Conservation (phyloP, 2,888 invertebrate species). For the Andrena camellia region DNA sequence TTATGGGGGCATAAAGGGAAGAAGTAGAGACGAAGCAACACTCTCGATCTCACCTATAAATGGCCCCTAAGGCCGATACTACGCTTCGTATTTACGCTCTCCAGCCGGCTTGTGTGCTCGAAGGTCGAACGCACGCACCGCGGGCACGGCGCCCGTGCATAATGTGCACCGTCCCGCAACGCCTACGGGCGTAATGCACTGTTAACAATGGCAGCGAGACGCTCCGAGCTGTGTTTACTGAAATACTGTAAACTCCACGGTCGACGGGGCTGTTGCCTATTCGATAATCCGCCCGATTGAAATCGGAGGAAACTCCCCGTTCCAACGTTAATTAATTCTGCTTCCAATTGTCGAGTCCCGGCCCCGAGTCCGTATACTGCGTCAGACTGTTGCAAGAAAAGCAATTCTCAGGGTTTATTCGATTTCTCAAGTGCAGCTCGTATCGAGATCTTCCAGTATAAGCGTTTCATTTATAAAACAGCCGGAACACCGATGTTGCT, state of each 20-base stretch:
- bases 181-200: slow-evolving; percentile 25
- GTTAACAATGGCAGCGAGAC: slow-evolving; percentile 33
- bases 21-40: slow-evolving; percentile 42
- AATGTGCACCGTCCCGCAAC: slow-evolving; percentile 17
- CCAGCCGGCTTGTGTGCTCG: background rate
- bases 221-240: slow-evolving; percentile 45
- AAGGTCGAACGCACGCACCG: slow-evolving; percentile 34
- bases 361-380: background rate
- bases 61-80: slow-evolving; percentile 34
- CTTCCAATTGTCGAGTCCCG: background rate
- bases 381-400: background rate
- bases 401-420: slow-evolving; percentile 52
- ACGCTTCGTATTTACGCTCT: slow-evolving; percentile 41
- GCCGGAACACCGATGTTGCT: slow-evolving; percentile 26
- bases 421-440: slow-evolving; percentile 54
- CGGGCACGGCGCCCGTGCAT: background rate
- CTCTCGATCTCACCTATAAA: slow-evolving; percentile 65
- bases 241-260: slow-evolving; percentile 37
- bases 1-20: slow-evolving; percentile 67
- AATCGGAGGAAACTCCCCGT: slow-evolving; percentile 39
- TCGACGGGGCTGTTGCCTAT: background rate
- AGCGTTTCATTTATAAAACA: slow-evolving; percentile 49
- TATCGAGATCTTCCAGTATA: slow-evolving; percentile 52
- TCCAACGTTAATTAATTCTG: slow-evolving; percentile 40
- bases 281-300: slow-evolving; percentile 44